These are phyloP conservation scores for Eupithecia dodoneata DNA, from an alignment of 2,888 invertebrate genomes.

Conservation along the genomic window DNA sequence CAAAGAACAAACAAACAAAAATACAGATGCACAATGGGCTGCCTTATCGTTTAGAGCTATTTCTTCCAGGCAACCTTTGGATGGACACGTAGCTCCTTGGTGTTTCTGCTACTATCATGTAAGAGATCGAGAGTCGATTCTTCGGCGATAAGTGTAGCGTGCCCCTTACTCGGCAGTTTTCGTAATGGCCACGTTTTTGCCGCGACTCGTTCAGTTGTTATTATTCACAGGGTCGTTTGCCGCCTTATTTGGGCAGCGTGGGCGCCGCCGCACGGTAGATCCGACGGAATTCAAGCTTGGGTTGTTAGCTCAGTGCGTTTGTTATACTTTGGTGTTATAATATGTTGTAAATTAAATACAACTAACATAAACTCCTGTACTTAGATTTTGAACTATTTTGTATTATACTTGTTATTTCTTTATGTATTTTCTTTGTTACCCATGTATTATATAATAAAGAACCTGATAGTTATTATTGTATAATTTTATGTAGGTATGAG, in stretches of 20 bases:
- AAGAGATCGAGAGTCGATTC: neutral
- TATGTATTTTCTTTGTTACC: no score
- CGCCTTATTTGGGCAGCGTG: constrained; percentile 13
- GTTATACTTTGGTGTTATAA: neutral
- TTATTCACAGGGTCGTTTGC: constrained; percentile 10
- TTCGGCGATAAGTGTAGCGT: neutral
- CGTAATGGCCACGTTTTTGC: constrained; percentile 8
- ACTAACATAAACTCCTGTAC: no score
- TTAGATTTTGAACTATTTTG: no score
- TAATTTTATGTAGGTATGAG: neutral
- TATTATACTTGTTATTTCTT: no score
- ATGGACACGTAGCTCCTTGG: no score
- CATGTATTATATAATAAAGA: no score
- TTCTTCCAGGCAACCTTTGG: no score
- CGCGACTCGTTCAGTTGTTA: constrained; percentile 5
- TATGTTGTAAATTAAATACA: neutral
- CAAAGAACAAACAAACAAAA: no score
- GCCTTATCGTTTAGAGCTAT: no score
- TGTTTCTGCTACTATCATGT: neutral
- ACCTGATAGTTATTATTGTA: no score
- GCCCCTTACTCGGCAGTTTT: constrained; percentile 15
- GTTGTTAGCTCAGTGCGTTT: neutral
- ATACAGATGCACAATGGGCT: no score
- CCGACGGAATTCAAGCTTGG: neutral
- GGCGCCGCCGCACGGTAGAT: constrained; percentile 4